phyloP scores from a whole-genome alignment of 2,113 vertebrate genomes.

The Anolis sagrei region DNA sequence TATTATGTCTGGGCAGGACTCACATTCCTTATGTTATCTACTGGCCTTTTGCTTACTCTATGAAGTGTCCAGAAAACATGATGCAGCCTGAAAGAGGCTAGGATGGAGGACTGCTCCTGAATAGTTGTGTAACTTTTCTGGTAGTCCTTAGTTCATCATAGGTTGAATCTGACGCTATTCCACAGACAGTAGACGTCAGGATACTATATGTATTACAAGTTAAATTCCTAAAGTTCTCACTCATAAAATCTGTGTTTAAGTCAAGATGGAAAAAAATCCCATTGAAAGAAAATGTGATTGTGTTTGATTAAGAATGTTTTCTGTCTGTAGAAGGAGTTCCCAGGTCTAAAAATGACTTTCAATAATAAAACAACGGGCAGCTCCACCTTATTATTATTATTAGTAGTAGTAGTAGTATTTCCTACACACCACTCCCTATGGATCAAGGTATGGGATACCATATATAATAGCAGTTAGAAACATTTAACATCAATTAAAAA shows the following conservation, averaged over 20 bases:
- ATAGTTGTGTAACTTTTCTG: constrained; percentile 1
- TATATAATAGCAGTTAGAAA: too few species aligned
- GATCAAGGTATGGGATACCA: too few species aligned
- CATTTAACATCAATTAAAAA: too few species aligned
- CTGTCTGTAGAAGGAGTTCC: background rate
- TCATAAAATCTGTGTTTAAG: background rate
- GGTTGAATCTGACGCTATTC: background rate
- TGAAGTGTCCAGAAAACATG: constrained; percentile 4
- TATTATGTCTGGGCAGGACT: background rate
- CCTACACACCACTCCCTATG: too few species aligned
- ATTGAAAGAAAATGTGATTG: background rate
- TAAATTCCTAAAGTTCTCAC: background rate
- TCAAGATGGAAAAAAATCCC: background rate
- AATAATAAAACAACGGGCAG: background rate
- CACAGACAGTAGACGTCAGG: too few species aligned
- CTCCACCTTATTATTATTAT: background rate
- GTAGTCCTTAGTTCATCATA: background rate
- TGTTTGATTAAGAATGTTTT: background rate
- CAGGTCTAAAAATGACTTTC: background rate
- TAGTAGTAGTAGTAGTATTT: too few species aligned
- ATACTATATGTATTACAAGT: background rate
- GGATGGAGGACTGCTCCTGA: constrained; percentile 9
- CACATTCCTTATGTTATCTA: constrained; percentile 13
- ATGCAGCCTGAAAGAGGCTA: background rate
- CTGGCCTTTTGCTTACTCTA: background rate